Evolutionary conservation across 23 tunicate genomes (phyloP), one percentile per base, ranked within the genome.

Genomic region (Corella eumyota): DNA sequence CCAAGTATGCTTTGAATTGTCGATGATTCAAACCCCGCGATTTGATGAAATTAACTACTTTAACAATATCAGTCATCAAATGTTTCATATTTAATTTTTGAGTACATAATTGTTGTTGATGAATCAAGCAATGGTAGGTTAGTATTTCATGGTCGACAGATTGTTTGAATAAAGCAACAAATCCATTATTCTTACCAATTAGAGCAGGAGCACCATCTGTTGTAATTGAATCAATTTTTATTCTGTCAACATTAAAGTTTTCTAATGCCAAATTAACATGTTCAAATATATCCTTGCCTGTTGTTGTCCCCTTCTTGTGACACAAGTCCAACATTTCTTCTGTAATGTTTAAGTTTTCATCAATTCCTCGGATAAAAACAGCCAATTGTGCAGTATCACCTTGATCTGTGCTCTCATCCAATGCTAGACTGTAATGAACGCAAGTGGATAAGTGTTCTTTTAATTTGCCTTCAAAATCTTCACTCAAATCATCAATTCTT

Each of bases 21-120:
- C 81, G 26, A 50, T 74, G 81, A 54, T 74, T 67, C 37, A 66
- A 53, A 36, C 81, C 73, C 63, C 64, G 63, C n/a, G 75, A 51
- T 68, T 55, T 53, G 33, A 74, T 74, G 64, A 67, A 68, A 74
- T 74, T 67, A 24, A 66, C 81, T 32, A 29, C 74, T 34, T 67
- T 45, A 15, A 64, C 72, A 45, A 64, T 31, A 65, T 37, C 35
- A 45, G 72, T 36, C 61, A 65, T 46, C n/a, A 73, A 69, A 73
- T 73, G 71, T 65, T 73, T 73, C 56, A 70, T 34, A 62, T 61
- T 49, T 48, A 49, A 32, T 30, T 44, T 64, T 49, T 48, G 30
- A 30, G 48, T 36, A 68, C 74, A 67, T 30, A 67, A 55, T 49
- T 49, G 57, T 56, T 52, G 47, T 68, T 74, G 81, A 37, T 74